Conservation (phyloP, 2,113 vertebrate genomes). For the Dermatemys mawii region DNA sequence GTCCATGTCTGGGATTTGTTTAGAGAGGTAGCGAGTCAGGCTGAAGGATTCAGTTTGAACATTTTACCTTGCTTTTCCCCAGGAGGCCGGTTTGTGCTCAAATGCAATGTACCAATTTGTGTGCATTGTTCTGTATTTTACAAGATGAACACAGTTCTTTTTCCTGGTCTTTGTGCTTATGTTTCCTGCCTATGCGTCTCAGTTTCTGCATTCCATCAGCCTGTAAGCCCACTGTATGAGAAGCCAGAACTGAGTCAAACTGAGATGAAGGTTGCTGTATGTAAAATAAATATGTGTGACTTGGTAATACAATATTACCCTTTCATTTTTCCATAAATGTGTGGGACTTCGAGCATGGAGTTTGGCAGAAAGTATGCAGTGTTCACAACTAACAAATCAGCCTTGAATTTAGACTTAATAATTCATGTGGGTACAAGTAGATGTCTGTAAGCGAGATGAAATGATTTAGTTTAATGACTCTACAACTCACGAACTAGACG, state of each 20-base stretch:
- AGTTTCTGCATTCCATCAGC: neutral
- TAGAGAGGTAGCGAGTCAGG: neutral
- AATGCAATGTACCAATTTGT: neutral
- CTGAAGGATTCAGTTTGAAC: neutral
- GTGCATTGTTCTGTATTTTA: neutral
- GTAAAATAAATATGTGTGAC: neutral
- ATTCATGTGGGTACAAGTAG: neutral
- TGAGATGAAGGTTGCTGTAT: neutral
- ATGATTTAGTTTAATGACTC: conserved; percentile 1
- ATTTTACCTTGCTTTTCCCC: neutral
- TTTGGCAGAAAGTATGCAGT: neutral
- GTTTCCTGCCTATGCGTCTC: neutral
- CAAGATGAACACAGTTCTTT: neutral
- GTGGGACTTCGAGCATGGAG: neutral
- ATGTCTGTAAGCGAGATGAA: neutral
- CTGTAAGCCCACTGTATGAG: neutral
- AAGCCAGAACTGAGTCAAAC: neutral
- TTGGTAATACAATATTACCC: conserved; percentile 15
- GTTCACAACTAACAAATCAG: conserved; percentile 1
- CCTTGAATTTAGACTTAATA: neutral
- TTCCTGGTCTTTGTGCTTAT: neutral
- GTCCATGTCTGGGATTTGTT: neutral
- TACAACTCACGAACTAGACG: neutral
- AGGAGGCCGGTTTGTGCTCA: neutral
- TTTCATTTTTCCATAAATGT: conserved; percentile 26